A percentile compares a stretch with the other conserved stretches of the same genome.
These are phyloP conservation scores for Lasiurus borealis DNA, from an alignment of 2,113 vertebrate genomes.

Conservation along the genomic window DNA sequence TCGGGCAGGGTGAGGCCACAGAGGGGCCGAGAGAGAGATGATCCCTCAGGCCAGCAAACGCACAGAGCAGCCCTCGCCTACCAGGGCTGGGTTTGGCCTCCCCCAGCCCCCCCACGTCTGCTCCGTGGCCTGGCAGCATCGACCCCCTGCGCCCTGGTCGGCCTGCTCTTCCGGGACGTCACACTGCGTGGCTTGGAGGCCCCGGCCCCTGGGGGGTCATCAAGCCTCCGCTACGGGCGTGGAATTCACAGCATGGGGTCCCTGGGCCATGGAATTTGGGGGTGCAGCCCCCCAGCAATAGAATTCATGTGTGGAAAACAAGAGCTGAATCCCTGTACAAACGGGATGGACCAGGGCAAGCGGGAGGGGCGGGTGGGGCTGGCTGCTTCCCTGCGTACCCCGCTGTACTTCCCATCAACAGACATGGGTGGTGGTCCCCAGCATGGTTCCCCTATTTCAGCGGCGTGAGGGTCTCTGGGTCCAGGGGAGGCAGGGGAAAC, in stretches of 20 bases:
- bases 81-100: neutral
- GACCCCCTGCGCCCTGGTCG: fast-evolving
- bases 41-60: neutral
- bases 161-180: neutral
- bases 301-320: neutral
- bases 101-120: neutral
- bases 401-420: neutral
- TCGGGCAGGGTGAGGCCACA: too few species aligned
- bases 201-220: too few species aligned
- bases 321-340: neutral
- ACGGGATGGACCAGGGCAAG: neutral
- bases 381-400: neutral
- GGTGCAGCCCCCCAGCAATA: neutral
- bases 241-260: neutral
- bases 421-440: fast-evolving
- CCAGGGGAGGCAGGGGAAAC: neutral
- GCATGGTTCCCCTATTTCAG: neutral
- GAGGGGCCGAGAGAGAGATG: fast-evolving
- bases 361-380: neutral
- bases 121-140: neutral
- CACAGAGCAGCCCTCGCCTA: neutral
- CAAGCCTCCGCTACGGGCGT: too few species aligned
- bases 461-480: neutral
- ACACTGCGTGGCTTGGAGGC: fast-evolving
- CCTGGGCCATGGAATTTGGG: conserved; percentile 42